phyloP scores from a whole-genome alignment of 2,888 invertebrate genomes.

The Dorcus parallelipipedus region DNA sequence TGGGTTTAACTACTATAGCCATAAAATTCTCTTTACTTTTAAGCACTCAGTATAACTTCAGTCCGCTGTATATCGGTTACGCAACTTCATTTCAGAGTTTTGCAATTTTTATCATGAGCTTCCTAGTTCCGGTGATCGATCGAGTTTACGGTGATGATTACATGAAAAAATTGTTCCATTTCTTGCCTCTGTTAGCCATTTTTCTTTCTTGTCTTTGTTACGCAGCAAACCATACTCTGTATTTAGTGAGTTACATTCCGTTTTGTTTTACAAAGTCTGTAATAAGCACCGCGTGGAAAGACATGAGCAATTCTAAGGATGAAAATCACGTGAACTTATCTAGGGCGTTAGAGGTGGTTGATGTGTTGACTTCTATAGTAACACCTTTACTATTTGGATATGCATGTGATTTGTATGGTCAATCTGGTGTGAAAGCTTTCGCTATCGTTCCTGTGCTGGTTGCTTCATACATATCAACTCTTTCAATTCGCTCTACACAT shows the following conservation, averaged over 20 bases:
- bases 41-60: neutral
- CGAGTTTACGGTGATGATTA: conserved; percentile 1
- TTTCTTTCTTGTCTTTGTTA: conserved; percentile 9
- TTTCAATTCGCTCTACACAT: too few species aligned
- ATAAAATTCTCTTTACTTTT: conserved; percentile 13
- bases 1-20: conserved; percentile 8
- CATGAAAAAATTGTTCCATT: conserved; percentile 6
- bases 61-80: conserved; percentile 1
- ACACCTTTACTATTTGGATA: conserved; percentile 8
- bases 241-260: conserved; percentile 9
- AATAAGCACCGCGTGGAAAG: conserved; percentile 6
- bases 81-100: conserved; percentile 10
- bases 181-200: conserved; percentile 6
- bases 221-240: conserved; percentile 5
- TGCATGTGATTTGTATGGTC: conserved; percentile 13
- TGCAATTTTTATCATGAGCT: conserved; percentile 3
- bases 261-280: conserved; percentile 5
- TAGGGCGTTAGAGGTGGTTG: too few species aligned
- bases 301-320: neutral
- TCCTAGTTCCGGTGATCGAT: conserved; percentile 3
- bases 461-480: neutral
- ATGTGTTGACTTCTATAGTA: neutral
- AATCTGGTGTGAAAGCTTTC: conserved; percentile 10
- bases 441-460: conserved; percentile 5
- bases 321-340: too few species aligned